These are phyloP conservation scores for Cyprinodon brontotheroides DNA, from an alignment of 2,113 vertebrate genomes.

Conservation along the genomic window DNA sequence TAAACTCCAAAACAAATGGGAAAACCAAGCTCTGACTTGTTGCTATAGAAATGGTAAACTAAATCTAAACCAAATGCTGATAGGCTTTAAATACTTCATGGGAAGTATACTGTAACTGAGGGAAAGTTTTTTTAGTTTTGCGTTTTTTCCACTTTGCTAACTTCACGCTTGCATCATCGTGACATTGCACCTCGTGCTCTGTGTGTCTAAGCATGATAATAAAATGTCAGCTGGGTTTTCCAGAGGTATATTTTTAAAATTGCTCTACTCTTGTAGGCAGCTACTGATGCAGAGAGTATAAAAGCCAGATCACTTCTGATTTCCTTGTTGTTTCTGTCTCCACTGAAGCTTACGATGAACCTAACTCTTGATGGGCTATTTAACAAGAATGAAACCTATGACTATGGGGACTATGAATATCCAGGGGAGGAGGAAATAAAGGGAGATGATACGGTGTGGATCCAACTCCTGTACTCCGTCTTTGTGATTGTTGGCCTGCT, in stretches of 20 bases:
- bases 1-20: background rate
- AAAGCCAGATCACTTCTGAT: background rate
- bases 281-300: background rate
- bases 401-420: constrained; percentile 55
- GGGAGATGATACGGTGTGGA: constrained; percentile 43
- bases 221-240: constrained; percentile 14
- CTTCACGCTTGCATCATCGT: constrained; percentile 55
- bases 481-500: constrained; percentile 78
- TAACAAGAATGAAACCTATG: background rate
- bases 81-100: background rate
- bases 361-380: constrained; percentile 61
- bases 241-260: constrained; percentile 3
- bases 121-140: background rate
- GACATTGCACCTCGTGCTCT: constrained; percentile 62
- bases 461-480: constrained; percentile 73
- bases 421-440: constrained; percentile 13
- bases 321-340: constrained; percentile 25
- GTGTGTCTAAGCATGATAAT: background rate
- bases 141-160: background rate
- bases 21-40: too few relatives aligned
- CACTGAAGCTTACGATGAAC: constrained; percentile 32
- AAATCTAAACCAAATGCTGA: background rate
- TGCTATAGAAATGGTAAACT: background rate
- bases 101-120: background rate
- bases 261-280: background rate